These are phyloP conservation scores for Chaetorhynchus papuensis DNA, from an alignment of 2,113 vertebrate species.

Conservation along the genomic window DNA sequence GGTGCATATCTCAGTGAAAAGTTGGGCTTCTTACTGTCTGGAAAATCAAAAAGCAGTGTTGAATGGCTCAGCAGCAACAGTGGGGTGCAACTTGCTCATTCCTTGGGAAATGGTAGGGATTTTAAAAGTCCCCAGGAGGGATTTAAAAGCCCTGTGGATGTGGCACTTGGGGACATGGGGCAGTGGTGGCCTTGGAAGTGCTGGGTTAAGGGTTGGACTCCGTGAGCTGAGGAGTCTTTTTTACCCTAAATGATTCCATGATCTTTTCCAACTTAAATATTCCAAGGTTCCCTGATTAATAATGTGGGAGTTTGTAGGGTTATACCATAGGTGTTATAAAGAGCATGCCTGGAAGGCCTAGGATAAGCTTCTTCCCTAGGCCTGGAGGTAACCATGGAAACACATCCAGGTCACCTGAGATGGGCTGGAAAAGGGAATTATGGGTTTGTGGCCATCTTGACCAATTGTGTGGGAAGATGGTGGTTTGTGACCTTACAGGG, in stretches of 20 bases:
- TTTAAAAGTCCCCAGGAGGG: too few relatives aligned
- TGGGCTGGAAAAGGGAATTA: too few relatives aligned
- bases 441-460: too few relatives aligned
- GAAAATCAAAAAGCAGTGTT: too few relatives aligned
- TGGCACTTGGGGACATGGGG: not conserved
- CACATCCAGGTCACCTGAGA: too few relatives aligned
- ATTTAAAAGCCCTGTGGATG: not conserved
- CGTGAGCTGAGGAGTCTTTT: not conserved
- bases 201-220: not conserved
- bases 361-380: too few relatives aligned
- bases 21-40: not conserved
- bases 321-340: too few relatives aligned
- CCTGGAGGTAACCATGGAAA: too few relatives aligned
- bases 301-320: too few relatives aligned
- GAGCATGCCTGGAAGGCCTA: too few relatives aligned
- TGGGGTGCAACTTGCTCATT: not conserved
- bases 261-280: not conserved
- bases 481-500: too few relatives aligned
- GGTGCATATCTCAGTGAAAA: not conserved
- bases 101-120: not conserved
- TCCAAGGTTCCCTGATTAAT: not conserved
- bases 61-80: not conserved
- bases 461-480: too few relatives aligned
- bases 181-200: not conserved
- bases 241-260: not conserved